phyloP scores from a whole-genome alignment of 1,140 invertebrate genomes.

The Chlorops oryzae region DNA sequence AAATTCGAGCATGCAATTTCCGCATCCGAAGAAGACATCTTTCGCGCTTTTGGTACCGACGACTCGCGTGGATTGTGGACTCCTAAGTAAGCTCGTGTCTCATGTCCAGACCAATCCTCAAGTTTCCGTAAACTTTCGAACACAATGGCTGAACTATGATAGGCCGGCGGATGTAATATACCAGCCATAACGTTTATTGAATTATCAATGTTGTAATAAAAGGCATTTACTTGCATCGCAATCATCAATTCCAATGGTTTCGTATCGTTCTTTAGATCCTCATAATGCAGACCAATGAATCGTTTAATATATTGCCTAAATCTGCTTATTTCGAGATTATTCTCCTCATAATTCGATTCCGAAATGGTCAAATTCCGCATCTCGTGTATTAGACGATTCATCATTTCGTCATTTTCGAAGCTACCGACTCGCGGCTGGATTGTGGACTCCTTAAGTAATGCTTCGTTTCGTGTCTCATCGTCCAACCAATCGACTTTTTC shows the following conservation, averaged over 20 bases:
- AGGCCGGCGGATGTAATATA: slow-evolving; percentile 90
- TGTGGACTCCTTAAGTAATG: slow-evolving; percentile 53
- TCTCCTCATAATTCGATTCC: slow-evolving; percentile 19
- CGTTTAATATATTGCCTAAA: slow-evolving; percentile 19
- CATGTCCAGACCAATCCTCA: too few species aligned
- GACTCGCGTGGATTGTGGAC: too few species aligned
- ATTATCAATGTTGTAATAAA: slow-evolving; percentile 40
- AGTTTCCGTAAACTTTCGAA: too few species aligned
- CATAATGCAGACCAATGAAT: slow-evolving; percentile 23
- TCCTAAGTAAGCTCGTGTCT: too few species aligned
- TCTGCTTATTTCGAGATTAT: slow-evolving; percentile 21
- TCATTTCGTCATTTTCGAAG: slow-evolving; percentile 49
- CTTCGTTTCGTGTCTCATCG: slow-evolving; percentile 54
- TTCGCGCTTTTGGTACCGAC: too few species aligned
- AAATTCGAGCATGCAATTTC: too few species aligned
- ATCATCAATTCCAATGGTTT: slow-evolving; percentile 30
- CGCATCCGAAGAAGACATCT: too few species aligned
- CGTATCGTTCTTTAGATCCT: slow-evolving; percentile 17
- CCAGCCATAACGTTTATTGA: slow-evolving; percentile 59
- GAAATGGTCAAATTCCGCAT: slow-evolving; percentile 21
- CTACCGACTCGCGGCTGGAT: slow-evolving; percentile 56
- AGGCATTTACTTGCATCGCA: slow-evolving; percentile 40
- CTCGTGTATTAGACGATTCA: slow-evolving; percentile 19
- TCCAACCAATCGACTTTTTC: slow-evolving; percentile 67
- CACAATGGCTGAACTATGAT: slow-evolving; percentile 61